A percentile compares a stretch with the other conserved stretches of the same genome.
phyloP scores from a whole-genome alignment of 2,888 invertebrate genomes.

The Cephus spinipes region DNA sequence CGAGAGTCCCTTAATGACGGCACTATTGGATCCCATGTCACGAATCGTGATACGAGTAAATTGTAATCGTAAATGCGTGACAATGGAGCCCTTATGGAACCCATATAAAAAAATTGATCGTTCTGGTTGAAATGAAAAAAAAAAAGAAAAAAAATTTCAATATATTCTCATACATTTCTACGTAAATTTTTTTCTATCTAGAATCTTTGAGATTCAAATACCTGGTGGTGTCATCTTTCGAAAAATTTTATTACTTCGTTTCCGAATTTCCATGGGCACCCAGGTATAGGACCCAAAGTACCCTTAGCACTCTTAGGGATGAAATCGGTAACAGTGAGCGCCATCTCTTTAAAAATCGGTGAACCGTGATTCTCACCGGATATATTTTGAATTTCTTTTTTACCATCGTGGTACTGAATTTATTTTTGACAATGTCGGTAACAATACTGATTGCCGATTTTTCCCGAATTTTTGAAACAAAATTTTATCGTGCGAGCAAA shows the following conservation, averaged over 20 bases:
- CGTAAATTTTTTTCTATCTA: too few relatives aligned
- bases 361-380: background rate
- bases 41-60: slow-evolving; percentile 17
- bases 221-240: background rate
- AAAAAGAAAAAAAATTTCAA: background rate
- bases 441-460: background rate
- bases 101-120: background rate
- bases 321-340: background rate
- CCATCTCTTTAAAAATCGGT: background rate
- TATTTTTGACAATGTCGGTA: background rate
- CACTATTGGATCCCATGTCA: slow-evolving; percentile 6
- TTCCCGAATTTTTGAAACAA: background rate
- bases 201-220: background rate
- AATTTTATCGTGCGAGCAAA: background rate
- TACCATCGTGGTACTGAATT: background rate
- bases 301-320: background rate
- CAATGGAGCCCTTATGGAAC: background rate
- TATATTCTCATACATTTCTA: too few relatives aligned
- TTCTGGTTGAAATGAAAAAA: background rate
- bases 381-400: background rate
- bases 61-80: background rate
- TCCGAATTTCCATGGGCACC: background rate
- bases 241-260: background rate
- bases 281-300: background rate
- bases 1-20: slow-evolving; percentile 16